Evolutionary conservation across 2,113 vertebrate genomes (phyloP).

Genomic region (Terrapene triunguis): DNA sequence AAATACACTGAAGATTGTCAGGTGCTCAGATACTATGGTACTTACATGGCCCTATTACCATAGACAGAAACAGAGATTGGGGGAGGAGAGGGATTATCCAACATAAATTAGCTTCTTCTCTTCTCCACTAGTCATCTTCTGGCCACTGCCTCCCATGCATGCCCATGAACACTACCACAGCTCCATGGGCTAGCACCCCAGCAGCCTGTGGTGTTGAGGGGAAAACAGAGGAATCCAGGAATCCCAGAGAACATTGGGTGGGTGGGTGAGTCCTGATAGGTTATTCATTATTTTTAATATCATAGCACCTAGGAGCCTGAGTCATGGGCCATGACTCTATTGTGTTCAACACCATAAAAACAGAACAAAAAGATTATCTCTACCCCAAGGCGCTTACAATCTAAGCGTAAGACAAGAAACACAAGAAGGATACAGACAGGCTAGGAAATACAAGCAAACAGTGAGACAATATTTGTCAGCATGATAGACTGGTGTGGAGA

Average conservation of each 20-base stretch:
- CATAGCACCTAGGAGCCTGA: neutral
- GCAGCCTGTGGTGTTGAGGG: neutral
- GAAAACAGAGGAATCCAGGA: neutral
- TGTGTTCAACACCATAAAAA: neutral
- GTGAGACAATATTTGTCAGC: neutral
- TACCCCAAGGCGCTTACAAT: neutral
- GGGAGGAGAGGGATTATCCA: neutral
- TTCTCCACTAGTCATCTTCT: fast-evolving
- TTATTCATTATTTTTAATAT: neutral
- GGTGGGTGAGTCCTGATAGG: neutral
- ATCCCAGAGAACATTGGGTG: neutral
- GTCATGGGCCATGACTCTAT: neutral
- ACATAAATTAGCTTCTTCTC: neutral
- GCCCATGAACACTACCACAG: neutral
- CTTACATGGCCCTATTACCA: neutral
- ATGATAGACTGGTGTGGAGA: neutral
- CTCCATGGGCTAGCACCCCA: neutral
- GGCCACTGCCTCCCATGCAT: fast-evolving
- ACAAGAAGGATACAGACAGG: neutral
- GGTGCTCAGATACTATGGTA: neutral
- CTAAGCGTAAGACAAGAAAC: neutral
- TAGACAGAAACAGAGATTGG: neutral
- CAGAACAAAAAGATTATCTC: neutral
- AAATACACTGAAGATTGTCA: neutral
- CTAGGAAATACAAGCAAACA: neutral